Evolutionary conservation across 2,113 vertebrate species (phyloP).

Genomic region (Tragelaphus scriptus): DNA sequence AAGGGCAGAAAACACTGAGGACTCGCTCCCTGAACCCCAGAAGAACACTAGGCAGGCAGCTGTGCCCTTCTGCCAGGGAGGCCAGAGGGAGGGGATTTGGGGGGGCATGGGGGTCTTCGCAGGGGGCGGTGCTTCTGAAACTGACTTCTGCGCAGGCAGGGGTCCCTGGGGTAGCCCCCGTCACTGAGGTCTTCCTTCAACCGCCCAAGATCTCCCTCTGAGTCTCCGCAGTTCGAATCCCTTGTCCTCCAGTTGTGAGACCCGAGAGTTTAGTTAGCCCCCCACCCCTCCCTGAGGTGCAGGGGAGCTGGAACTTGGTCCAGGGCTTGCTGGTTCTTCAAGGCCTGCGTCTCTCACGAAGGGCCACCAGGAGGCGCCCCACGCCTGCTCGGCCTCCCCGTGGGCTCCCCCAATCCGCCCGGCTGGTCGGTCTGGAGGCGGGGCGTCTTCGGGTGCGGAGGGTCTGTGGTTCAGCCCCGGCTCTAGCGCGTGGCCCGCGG

Average conservation of each 20-base stretch:
- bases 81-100: neutral
- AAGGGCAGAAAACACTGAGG: neutral
- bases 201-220: neutral
- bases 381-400: neutral
- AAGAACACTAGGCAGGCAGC: neutral
- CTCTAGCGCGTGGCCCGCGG: rapidly evolving
- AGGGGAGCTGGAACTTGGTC: neutral
- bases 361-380: slow-evolving; percentile 44
- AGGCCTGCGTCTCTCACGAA: neutral
- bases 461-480: rapidly evolving
- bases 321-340: neutral
- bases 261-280: neutral
- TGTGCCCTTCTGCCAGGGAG: neutral
- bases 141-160: no score
- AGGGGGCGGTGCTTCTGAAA: neutral
- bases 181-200: neutral
- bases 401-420: rapidly evolving
- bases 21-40: neutral
- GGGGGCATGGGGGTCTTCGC: rapidly evolving
- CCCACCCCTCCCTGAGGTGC: neutral
- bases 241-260: neutral
- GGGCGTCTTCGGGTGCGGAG: rapidly evolving
- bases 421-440: rapidly evolving
- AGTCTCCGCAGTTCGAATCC: neutral
- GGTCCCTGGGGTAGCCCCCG: no score